Percentiles rank a stretch among this genome's conserved stretches.
Conservation (phyloP, 2,797 vertebrate species). For the Anguilla pacifica region DNA sequence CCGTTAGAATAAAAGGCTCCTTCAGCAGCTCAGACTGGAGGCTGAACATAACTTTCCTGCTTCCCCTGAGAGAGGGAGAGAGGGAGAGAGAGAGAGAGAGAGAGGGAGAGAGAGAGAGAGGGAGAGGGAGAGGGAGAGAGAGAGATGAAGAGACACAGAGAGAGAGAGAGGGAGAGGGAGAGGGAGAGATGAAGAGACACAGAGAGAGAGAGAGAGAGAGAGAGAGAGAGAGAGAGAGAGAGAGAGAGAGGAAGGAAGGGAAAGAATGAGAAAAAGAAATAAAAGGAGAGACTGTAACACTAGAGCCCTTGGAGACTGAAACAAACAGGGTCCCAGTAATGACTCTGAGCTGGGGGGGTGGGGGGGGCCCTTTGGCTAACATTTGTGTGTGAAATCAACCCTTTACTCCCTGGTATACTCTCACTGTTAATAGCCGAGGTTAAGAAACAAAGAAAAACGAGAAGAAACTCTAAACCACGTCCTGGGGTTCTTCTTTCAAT, state of each 20-base stretch:
- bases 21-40: conserved; percentile 19
- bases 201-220: neutral
- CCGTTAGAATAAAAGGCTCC: neutral
- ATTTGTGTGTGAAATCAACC: neutral
- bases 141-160: no score
- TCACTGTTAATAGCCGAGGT: neutral
- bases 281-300: neutral
- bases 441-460: neutral
- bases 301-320: neutral
- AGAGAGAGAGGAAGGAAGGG: conserved; percentile 24
- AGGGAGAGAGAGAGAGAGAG: conserved; percentile 9
- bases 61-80: conserved; percentile 45
- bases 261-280: neutral
- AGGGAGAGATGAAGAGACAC: no score
- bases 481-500: neutral
- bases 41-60: conserved; percentile 42
- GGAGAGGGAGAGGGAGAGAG: no score
- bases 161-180: no score
- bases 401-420: neutral
- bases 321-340: neutral
- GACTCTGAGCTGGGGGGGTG: neutral
- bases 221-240: neutral
- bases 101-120: conserved; percentile 30
- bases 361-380: neutral
- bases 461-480: neutral